These are phyloP conservation scores for Plecturocebus donacophilus DNA, from an alignment of 2,113 vertebrate species.

Conservation along the genomic window DNA sequence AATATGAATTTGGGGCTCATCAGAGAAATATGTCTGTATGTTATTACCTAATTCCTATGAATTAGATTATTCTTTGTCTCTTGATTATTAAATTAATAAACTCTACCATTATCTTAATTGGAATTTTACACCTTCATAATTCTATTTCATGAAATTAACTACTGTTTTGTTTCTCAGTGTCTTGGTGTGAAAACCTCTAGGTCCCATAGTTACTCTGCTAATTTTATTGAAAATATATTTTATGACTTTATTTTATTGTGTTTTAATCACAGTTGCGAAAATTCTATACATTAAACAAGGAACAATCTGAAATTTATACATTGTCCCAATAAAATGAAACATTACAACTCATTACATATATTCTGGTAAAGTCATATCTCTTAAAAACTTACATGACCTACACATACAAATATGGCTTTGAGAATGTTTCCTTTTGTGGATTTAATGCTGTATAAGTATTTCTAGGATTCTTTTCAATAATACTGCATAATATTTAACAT, in stretches of 20 bases:
- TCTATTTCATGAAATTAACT: neutral
- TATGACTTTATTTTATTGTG: constrained; percentile 1
- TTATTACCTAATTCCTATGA: neutral
- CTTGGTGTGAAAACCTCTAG: neutral
- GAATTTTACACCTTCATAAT: neutral
- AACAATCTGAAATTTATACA: neutral
- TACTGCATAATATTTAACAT: constrained; percentile 34
- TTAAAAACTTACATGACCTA: neutral
- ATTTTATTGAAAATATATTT: constrained; percentile 46
- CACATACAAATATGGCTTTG: neutral
- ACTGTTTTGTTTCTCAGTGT: neutral
- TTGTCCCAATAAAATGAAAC: neutral
- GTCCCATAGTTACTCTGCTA: neutral
- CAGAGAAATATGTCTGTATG: constrained; percentile 16
- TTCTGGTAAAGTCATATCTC: neutral
- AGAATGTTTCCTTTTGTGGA: neutral
- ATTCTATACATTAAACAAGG: neutral
- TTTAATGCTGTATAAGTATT: constrained; percentile 7
- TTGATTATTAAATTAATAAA: constrained; percentile 36
- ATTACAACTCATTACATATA: neutral
- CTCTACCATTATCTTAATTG: constrained; percentile 14
- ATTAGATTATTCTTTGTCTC: neutral
- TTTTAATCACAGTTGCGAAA: neutral
- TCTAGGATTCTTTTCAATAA: neutral
- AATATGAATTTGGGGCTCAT: neutral